Evolutionary conservation across 1,140 invertebrate genomes (phyloP), one percentile per base, ranked within the genome.

Genomic region (Diachasma alloeum): DNA sequence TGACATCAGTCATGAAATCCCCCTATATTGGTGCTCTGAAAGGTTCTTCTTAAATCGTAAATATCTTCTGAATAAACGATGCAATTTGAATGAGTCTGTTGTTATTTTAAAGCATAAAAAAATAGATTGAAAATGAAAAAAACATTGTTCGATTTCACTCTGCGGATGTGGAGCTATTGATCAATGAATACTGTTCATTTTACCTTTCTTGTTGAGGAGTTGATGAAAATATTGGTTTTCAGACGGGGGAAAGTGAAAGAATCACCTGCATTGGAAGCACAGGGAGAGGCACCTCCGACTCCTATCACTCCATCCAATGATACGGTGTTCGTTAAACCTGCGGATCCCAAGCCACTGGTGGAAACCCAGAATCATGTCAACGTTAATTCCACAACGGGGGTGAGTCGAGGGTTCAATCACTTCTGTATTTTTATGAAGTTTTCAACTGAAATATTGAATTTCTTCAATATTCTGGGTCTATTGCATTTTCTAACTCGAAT

Each of bases 261-360:
- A 71, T 31, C 19, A 37, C 22, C 10, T 13, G 36, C 15, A 77
- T 72, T 15, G 71, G 72, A 48, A 26, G 74, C 63, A 78, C 79
- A 79, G 48, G 79, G 77, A 53, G 84, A 87, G 6, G 83, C 86
- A 39, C 22, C 74, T 24, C 67, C 77, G 66, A 79, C 80, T 71
- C 75, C 80, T 19, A 83, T 71, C 39, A 82, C 82, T 79, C 80
- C 82, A 76, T 37, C 76, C 9, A 87, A 87, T n/a, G 84, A 86
- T 75, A 75, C 82, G 80, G 81, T 89, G 44, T 89, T 90, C 82
- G 76, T 84, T 44, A 87, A 88, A 74, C 88, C 88, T 68, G 78
- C 81, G 72, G 84, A 86, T 80, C 83, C 84, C 72, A 84, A 84
- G 74, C 80, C 81, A 76, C 78, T 75, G 70, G 73, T 74, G 63